These are phyloP conservation scores for Actinia equina DNA, from an alignment of 64 coral and sea anemone genomes.

Conservation along the genomic window DNA sequence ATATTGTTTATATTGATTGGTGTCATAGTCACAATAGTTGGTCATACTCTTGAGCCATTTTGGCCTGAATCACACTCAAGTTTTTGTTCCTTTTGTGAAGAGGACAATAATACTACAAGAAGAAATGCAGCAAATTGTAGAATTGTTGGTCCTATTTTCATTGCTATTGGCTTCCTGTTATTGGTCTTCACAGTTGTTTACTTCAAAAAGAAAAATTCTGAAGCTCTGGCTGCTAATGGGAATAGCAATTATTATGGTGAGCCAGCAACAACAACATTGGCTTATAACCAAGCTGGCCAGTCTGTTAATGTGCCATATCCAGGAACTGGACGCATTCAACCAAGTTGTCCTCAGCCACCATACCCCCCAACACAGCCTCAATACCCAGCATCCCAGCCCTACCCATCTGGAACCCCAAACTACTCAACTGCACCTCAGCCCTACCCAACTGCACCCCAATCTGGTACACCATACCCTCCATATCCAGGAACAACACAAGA, in stretches of 20 bases:
- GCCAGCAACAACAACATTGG: slow-evolving; percentile 9
- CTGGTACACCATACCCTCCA: slow-evolving; percentile 12
- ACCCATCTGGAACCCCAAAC: neutral
- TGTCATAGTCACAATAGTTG: slow-evolving; percentile 3
- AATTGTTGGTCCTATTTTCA: neutral
- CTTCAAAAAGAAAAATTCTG: neutral
- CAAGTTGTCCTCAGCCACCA: neutral
- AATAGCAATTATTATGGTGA: neutral
- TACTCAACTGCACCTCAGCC: neutral
- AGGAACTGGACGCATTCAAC: neutral
- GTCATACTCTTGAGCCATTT: neutral
- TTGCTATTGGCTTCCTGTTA: neutral
- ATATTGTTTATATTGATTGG: neutral
- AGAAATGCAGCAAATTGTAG: slow-evolving; percentile 8
- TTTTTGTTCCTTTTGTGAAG: neutral
- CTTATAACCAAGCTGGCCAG: neutral
- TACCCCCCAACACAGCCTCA: neutral
- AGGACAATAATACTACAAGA: neutral
- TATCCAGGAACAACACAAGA: neutral
- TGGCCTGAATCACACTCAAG: neutral
- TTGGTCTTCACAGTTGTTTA: neutral
- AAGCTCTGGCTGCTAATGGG: neutral
- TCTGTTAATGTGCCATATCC: neutral
- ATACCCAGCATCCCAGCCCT: neutral
- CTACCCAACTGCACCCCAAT: neutral